Evolutionary conservation across 2,113 vertebrate species (phyloP), one percentile per base, ranked within the genome.

Genomic region (Pelmatolapia mariae): DNA sequence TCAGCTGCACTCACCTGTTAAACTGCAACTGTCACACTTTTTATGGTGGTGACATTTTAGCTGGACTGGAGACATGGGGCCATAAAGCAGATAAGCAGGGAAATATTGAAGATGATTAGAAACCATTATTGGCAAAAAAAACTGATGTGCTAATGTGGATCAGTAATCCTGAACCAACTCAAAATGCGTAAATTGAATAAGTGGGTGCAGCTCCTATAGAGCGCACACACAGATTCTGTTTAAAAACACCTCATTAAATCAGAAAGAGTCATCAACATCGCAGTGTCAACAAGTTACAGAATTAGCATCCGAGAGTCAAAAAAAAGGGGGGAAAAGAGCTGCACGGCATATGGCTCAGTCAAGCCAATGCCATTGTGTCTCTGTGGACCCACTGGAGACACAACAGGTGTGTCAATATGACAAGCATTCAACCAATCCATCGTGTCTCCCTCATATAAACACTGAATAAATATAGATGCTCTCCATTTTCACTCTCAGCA

Each of bases 371-470:
- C 92, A 90, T 94, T 95, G 95, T 95, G 89, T 94, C 93, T 91
- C 89, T 73, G 84, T 87, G 90, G 92, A 84, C 89, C 86, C 92
- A 92, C 53, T 90, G 89, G 92, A 87, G 89, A 93, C 88, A 91
- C 92, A 94, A 95, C 96, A 96, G 96, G 95, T 96, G 94, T 96
- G 95, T 96, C 94, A 96, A 95, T 94, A 95, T 80, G 85, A 93
- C 90, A 89, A 80, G 93, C 91, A 91, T 91, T 94, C 90, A 93
- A 66, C 89, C 92, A 43, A 85, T 93, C 89, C 87, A 85, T 89
- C 36, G 7, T 53, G 90, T 89, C 86, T 56, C 88, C 71, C 92
- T 90, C 89, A 10, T 63, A 86, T 86, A 88, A 94, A 89, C 94
- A 86, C 88, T 86, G 93, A 92, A 90, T 82, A 93, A 93, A 95